These are phyloP conservation scores for Neopipo cinnamomea DNA, from an alignment of 2,113 vertebrate species.

Conservation along the genomic window DNA sequence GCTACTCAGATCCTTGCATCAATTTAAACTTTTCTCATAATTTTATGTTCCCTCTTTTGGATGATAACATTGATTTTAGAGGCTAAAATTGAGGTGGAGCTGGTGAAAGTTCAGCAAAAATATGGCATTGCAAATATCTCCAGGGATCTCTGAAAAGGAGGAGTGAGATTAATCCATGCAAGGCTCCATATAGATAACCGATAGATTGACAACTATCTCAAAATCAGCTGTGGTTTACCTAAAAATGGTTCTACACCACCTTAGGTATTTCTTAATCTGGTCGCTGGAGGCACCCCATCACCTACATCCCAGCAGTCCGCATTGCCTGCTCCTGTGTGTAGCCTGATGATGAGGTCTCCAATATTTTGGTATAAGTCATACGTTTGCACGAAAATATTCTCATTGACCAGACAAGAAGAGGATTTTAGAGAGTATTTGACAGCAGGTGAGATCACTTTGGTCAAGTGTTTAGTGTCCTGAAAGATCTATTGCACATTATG, in stretches of 20 bases:
- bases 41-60: background rate
- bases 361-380: background rate
- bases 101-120: background rate
- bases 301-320: background rate
- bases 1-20: background rate
- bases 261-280: background rate
- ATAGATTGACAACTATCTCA: background rate
- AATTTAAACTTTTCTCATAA: background rate
- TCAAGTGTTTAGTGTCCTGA: conserved; percentile 31
- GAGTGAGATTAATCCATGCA: background rate
- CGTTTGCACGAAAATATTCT: background rate
- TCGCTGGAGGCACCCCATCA: background rate
- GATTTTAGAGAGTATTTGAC: background rate
- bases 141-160: background rate
- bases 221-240: background rate
- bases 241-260: background rate
- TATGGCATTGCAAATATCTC: background rate
- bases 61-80: background rate
- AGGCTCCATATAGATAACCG: background rate
- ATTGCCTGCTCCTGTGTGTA: background rate
- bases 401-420: background rate
- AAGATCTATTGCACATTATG: conserved; percentile 46
- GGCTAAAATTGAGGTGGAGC: background rate
- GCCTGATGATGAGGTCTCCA: background rate
- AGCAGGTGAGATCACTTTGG: conserved; percentile 36